Conservation (phyloP, 1,140 invertebrate species). For the Coelopa frigida region DNA sequence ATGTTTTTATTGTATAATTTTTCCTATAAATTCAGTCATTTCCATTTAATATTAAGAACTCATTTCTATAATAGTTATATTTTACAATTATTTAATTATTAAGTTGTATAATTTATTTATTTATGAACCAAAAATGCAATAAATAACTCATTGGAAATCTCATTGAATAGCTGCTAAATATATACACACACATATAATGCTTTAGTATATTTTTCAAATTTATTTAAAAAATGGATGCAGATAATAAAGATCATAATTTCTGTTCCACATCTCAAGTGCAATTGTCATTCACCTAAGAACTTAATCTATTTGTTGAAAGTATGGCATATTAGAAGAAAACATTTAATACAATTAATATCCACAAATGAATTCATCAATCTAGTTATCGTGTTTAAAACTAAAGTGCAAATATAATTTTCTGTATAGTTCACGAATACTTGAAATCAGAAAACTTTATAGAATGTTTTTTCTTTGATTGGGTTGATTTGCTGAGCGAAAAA, state of each 20-base stretch:
- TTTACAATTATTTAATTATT: constrained; percentile 11
- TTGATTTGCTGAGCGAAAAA: not conserved
- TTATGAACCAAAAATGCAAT: constrained; percentile 20
- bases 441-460: not conserved
- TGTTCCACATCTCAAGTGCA: too few species aligned
- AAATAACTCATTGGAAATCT: constrained; percentile 3
- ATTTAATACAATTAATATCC: not conserved
- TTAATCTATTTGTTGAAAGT: constrained; percentile 1
- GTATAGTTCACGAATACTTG: constrained; percentile 3
- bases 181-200: too few species aligned
- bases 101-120: constrained; percentile 18
- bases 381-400: constrained; percentile 2
- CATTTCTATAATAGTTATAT: not conserved
- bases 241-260: too few species aligned
- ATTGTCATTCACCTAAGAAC: too few species aligned
- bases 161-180: too few species aligned
- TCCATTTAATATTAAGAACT: not conserved
- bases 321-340: not conserved
- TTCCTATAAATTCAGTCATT: not conserved
- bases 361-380: not conserved
- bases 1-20: constrained; percentile 36
- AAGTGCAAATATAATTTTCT: constrained; percentile 3
- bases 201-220: too few species aligned
- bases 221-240: too few species aligned
- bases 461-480: constrained; percentile 3